These are phyloP conservation scores for Crotalus horridus DNA, from an alignment of 2,113 vertebrate genomes.

Conservation along the genomic window DNA sequence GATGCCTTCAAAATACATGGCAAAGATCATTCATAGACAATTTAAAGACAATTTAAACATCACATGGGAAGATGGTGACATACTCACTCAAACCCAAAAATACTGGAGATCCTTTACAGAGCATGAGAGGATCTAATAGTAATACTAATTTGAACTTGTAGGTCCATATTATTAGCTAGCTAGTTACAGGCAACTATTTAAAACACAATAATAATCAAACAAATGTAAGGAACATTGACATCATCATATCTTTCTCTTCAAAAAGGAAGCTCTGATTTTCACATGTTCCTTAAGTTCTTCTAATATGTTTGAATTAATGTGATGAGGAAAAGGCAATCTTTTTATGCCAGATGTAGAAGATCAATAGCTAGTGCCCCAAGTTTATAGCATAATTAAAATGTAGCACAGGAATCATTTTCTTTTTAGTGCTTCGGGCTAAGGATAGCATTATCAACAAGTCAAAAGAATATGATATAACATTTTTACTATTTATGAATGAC, in stretches of 20 bases:
- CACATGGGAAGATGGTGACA: neutral
- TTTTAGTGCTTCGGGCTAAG: constrained; percentile 69
- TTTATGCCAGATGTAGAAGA: constrained; percentile 69
- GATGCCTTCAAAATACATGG: neutral
- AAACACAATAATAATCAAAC: neutral
- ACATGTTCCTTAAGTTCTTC: constrained; percentile 38
- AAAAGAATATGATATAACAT: constrained; percentile 64
- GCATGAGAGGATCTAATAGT: neutral
- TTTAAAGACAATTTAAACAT: neutral
- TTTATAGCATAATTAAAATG: constrained; percentile 81
- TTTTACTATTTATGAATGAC: constrained; percentile 73
- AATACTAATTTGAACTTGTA: neutral
- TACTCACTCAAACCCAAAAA: neutral
- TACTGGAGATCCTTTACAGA: neutral
- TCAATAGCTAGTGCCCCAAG: constrained; percentile 74
- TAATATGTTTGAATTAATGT: constrained; percentile 54
- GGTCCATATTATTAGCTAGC: neutral
- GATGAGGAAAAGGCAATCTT: constrained; percentile 56
- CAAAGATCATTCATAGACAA: neutral
- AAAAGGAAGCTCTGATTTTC: constrained; percentile 51
- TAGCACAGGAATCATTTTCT: constrained; percentile 75
- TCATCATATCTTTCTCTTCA: neutral
- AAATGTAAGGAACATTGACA: neutral
- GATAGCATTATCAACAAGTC: constrained; percentile 72
- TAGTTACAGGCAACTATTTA: neutral